Conservation (phyloP, 2,797 vertebrate genomes). For the Zalophus californianus region DNA sequence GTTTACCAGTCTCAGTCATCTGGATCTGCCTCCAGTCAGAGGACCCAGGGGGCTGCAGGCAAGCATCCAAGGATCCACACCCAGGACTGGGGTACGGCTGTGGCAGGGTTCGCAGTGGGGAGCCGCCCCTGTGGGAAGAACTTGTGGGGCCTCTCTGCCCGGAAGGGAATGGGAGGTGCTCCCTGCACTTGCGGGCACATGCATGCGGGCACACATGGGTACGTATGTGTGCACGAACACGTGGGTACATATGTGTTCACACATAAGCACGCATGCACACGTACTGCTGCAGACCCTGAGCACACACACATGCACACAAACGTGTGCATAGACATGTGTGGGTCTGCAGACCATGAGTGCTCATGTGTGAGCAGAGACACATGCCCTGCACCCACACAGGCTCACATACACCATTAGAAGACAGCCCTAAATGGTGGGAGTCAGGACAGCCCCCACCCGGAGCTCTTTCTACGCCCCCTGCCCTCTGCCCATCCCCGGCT, state of each 20-base stretch:
- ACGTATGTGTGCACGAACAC: background rate
- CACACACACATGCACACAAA: background rate
- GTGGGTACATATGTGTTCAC: background rate
- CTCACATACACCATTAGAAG: background rate
- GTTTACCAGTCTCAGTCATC: background rate
- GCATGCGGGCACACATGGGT: accelerated
- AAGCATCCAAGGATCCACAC: accelerated
- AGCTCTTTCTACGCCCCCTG: background rate
- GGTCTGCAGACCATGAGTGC: background rate
- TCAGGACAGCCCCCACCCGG: background rate
- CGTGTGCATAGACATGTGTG: accelerated
- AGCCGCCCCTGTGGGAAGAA: background rate
- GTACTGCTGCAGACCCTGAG: too few species aligned
- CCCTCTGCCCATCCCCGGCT: accelerated
- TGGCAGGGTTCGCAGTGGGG: accelerated
- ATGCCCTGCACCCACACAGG: background rate
- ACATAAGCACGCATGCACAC: background rate
- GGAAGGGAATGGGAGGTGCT: background rate
- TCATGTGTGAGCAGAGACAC: background rate
- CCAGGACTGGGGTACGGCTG: background rate
- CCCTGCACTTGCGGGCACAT: background rate
- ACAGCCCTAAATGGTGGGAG: background rate
- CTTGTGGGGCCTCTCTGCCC: background rate
- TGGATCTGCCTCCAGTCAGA: background rate
- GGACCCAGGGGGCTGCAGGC: background rate